A percentile compares a stretch with the other conserved stretches of the same genome.
Evolutionary conservation across 1,140 invertebrate genomes (phyloP).

Genomic region (Drosophila pectinifera): DNA sequence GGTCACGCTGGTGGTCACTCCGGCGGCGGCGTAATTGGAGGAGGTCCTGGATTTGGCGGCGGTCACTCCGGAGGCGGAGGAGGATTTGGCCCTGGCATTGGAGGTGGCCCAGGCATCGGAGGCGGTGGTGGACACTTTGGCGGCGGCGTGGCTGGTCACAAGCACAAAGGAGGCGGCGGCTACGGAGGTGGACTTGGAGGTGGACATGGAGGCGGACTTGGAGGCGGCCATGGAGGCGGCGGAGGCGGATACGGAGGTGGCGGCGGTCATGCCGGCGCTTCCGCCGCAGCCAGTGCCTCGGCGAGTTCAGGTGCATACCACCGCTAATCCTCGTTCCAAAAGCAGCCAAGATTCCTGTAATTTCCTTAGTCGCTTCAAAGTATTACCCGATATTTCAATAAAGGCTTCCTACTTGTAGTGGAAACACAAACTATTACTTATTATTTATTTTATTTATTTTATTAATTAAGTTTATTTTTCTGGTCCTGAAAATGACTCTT

Average conservation of each 20-base stretch:
- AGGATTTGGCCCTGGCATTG: conserved; percentile 27
- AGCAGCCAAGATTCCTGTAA: conserved; percentile 5
- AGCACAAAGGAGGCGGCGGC: conserved; percentile 37
- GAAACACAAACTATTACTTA: background rate
- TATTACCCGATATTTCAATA: conserved; percentile 47
- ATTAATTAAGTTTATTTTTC: no score
- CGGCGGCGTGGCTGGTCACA: conserved; percentile 24
- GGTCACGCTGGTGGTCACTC: background rate
- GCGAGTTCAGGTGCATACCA: conserved; percentile 32
- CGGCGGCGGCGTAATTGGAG: conserved; percentile 7
- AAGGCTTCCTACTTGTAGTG: conserved; percentile 10
- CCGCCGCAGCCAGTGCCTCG: conserved; percentile 27
- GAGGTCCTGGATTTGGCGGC: conserved; percentile 22
- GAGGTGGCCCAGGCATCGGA: conserved; percentile 9
- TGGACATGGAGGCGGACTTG: conserved; percentile 23
- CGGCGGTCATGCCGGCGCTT: conserved; percentile 28
- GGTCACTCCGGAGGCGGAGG: conserved; percentile 17
- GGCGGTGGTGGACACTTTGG: conserved; percentile 19
- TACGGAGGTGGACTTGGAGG: conserved; percentile 26
- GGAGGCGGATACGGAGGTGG: conserved; percentile 9
- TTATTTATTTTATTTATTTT: no score
- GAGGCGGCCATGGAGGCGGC: conserved; percentile 28
- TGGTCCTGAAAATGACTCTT: no score
- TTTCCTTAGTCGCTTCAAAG: conserved; percentile 32
- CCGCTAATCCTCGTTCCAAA: conserved; percentile 14